Percentiles rank a stretch among this genome's conserved stretches.
phyloP scores from a whole-genome alignment of 2,888 invertebrate genomes.

The Halictus ligatus region DNA sequence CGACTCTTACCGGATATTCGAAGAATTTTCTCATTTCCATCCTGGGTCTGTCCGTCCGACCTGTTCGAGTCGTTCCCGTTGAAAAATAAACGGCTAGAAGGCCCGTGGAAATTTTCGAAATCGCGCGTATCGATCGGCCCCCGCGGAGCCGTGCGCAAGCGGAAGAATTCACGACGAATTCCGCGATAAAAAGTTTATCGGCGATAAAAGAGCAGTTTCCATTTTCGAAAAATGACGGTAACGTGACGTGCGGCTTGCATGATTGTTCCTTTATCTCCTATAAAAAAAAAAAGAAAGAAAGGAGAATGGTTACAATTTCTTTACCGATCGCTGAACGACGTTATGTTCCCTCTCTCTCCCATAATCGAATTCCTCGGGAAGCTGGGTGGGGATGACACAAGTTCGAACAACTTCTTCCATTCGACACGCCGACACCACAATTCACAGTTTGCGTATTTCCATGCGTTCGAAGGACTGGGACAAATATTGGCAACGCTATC shows the following conservation, averaged over 20 bases:
- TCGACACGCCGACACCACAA: neutral
- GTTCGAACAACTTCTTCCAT: neutral
- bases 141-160: neutral
- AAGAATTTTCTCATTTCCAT: slow-evolving; percentile 55
- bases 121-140: neutral
- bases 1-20: slow-evolving; percentile 31
- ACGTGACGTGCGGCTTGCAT: neutral
- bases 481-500: slow-evolving; percentile 37
- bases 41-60: slow-evolving; percentile 6
- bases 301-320: neutral
- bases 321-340: no score
- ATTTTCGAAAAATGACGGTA: neutral
- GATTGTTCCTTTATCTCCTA: neutral
- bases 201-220: neutral
- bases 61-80: neutral
- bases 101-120: slow-evolving; percentile 29
- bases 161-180: neutral
- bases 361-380: no score
- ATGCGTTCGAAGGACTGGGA: neutral
- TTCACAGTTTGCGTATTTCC: neutral
- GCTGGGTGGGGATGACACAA: neutral
- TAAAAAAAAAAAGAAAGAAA: neutral
- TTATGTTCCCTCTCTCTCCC: no score
- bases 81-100: neutral
- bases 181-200: slow-evolving; percentile 11